Evolutionary conservation across 2,888 invertebrate genomes (phyloP).

Genomic region (Drosophila setosimentum): DNA sequence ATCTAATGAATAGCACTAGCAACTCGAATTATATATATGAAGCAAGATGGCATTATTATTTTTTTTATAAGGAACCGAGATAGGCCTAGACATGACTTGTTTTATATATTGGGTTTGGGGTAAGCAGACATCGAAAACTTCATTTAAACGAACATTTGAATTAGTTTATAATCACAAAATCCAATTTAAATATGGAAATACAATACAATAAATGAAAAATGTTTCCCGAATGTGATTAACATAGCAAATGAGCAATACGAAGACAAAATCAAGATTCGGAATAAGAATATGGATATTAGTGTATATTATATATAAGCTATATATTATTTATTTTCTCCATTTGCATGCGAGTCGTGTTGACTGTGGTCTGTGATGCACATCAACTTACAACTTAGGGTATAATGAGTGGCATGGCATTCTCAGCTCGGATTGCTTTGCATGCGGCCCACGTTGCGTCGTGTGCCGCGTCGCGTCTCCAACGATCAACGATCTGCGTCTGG

Average conservation of each 20-base stretch:
- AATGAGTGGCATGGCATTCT: conserved; percentile 12
- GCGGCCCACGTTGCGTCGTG: conserved; percentile 65
- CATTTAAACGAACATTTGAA: background rate
- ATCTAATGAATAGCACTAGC: too few species aligned
- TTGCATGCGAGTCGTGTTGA: background rate
- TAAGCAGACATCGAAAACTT: background rate
- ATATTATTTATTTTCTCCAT: background rate
- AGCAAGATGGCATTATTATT: background rate
- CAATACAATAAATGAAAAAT: background rate
- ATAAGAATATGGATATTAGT: background rate
- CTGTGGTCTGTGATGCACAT: background rate
- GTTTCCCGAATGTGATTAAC: background rate
- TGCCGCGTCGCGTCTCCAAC: conserved; percentile 24
- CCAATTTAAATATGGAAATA: background rate
- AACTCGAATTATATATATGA: background rate
- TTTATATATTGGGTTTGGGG: background rate
- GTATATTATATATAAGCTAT: background rate
- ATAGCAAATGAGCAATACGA: background rate
- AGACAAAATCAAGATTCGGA: background rate
- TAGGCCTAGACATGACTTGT: background rate
- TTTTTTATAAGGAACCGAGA: background rate
- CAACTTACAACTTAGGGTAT: conserved; percentile 14
- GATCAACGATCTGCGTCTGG: conserved; percentile 1
- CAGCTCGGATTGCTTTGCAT: conserved; percentile 52
- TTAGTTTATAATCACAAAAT: background rate